phyloP scores from a whole-genome alignment of 2,888 invertebrate genomes.

The Rhaphigaster nebulosa region DNA sequence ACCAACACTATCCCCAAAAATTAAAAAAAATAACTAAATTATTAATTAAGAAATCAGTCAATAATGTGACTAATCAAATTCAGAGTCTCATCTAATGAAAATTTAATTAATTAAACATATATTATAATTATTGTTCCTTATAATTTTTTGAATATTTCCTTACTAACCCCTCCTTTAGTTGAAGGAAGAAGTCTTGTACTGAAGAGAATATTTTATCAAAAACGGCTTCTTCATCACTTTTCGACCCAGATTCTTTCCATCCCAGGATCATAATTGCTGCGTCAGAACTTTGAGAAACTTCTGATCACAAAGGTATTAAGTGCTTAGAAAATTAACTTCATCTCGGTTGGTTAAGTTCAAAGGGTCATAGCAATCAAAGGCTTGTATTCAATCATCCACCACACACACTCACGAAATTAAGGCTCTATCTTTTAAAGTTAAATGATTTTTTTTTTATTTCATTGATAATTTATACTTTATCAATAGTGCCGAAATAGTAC shows the following conservation, averaged over 20 bases:
- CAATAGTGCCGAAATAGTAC: too few species aligned
- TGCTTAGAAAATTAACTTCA: constrained; percentile 33
- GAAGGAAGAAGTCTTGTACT: background rate
- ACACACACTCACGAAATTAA: background rate
- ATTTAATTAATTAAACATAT: too few species aligned
- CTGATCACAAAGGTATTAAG: constrained; percentile 15
- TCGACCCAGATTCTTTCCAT: constrained; percentile 1
- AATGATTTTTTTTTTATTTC: background rate
- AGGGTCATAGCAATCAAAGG: constrained; percentile 2
- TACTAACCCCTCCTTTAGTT: background rate
- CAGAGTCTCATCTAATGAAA: too few species aligned
- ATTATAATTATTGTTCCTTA: too few species aligned
- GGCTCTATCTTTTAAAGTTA: background rate
- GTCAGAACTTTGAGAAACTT: background rate
- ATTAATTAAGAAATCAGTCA: too few species aligned
- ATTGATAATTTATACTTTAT: too few species aligned
- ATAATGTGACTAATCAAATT: too few species aligned
- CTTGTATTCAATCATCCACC: background rate
- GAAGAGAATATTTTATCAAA: constrained; percentile 27
- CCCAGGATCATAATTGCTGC: background rate
- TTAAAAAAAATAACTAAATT: too few species aligned
- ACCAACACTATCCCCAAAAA: too few species aligned
- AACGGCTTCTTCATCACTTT: constrained; percentile 12
- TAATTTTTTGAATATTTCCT: background rate
- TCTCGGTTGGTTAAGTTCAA: background rate